Conservation (phyloP, 2,113 vertebrate genomes). For the Galbula dea region DNA sequence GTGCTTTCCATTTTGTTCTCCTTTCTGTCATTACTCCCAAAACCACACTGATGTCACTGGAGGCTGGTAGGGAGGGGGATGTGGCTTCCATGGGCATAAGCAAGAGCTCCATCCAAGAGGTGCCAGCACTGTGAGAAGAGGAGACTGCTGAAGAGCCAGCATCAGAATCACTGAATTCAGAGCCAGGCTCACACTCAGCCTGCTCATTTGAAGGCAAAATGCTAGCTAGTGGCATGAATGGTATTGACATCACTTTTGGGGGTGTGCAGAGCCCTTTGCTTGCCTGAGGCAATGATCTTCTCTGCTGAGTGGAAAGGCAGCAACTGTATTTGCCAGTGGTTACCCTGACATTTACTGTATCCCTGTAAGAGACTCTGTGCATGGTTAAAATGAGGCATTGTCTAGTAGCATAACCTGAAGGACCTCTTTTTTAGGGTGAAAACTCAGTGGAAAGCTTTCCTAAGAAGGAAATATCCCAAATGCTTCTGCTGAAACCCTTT, state of each 20-base stretch:
- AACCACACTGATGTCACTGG: neutral
- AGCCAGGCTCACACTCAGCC: neutral
- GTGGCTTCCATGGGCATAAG: neutral
- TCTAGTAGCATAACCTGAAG: neutral
- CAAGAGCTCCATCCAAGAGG: neutral
- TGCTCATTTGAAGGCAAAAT: neutral
- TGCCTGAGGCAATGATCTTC: neutral
- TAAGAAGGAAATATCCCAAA: neutral
- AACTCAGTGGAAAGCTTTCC: neutral
- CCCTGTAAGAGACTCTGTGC: neutral
- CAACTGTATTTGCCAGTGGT: neutral
- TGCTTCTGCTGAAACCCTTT: neutral
- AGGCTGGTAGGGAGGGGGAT: no score
- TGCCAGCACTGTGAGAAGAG: neutral
- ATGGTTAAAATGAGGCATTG: neutral
- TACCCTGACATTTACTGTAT: neutral
- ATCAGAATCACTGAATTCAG: neutral
- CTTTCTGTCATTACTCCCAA: neutral
- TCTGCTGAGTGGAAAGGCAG: neutral
- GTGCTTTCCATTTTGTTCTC: neutral
- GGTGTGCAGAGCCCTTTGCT: neutral
- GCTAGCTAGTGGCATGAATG: neutral
- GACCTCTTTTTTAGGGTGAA: neutral
- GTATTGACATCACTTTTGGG: neutral
- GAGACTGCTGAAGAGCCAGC: neutral